Base-by-base conservation (phyloP, 1,140 invertebrate species). In the Ostrea denselamellosa region DNA sequence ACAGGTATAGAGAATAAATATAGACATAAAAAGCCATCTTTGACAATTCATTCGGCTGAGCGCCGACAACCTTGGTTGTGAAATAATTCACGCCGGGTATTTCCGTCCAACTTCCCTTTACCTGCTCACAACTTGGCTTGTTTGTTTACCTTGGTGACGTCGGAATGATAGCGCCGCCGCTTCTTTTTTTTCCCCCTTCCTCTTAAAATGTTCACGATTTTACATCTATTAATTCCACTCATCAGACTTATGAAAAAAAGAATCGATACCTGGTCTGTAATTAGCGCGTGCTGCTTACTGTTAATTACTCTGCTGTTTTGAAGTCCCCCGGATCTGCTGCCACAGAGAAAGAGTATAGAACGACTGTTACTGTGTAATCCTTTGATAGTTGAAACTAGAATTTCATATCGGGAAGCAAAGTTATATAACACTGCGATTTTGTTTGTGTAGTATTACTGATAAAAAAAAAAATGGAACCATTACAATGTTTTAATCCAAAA, bases 31-130 rank as follows among this genome's bases (percentile, higher is more conserved):
- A 77, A 77, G 68, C 25, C 68, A 5, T 25, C 14, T 77, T 77
- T 77, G 68, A 77, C 25, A 77, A 77, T 77, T 77, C 68, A 77
- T 77, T 14, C 25, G 25, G 25, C 14, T 77, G 25, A 77, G 25
- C 28, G 68, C 68, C 68, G 68, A 34, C 68, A 77, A 34, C 68
- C 68, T 77, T 77, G 68, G 68, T 17, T 77, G 22, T 77, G 68
- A 25, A 28, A 25, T 77, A 28, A 25, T 77, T 77, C 25, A 77
- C 25, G 28, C 28, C 25, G 25, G 25, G 25, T 25, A 34, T 25
- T 77, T 77, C 68, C 68, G 8, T 77, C 25, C 68, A 12, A 77
- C 68, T 77, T 77, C 68, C 28, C 28, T 28, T 14, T 77, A 34
- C 68, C 56, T 28, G 14, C 28, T 77, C 25, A 2, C 25, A 9